Conservation (phyloP, 2,888 invertebrate genomes). For the Gasteruption jaculator region DNA sequence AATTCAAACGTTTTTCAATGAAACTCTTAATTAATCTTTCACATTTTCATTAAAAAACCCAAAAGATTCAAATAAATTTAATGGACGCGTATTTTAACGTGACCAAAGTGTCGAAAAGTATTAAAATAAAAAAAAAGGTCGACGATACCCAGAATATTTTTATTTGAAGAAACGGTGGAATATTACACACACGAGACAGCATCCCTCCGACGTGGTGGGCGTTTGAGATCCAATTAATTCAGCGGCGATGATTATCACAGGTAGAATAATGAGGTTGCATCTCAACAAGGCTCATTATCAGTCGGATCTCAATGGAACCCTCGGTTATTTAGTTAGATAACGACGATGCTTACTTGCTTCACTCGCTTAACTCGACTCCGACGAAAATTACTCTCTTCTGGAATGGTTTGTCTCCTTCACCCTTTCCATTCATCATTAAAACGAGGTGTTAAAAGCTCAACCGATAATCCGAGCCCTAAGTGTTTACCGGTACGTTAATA, state of each 20-base stretch:
- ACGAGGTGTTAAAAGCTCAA: too few relatives aligned
- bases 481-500: too few relatives aligned
- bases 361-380: constrained; percentile 21
- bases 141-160: neutral
- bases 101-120: too few relatives aligned
- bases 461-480: too few relatives aligned
- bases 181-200: too few relatives aligned
- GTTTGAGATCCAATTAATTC: constrained; percentile 35
- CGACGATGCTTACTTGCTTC: constrained; percentile 19
- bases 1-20: too few relatives aligned
- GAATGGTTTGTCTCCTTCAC: constrained; percentile 26
- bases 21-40: too few relatives aligned
- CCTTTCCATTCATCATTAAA: too few relatives aligned
- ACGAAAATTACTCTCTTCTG: constrained; percentile 30
- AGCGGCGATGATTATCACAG: constrained; percentile 32
- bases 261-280: constrained; percentile 34
- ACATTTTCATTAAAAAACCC: too few relatives aligned
- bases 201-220: constrained; percentile 18
- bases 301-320: constrained; percentile 24
- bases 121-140: too few relatives aligned
- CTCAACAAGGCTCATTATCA: constrained; percentile 35
- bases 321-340: constrained; percentile 34
- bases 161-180: neutral
- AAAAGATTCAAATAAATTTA: too few relatives aligned
- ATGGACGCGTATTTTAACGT: too few relatives aligned